Conservation (phyloP, 2,113 vertebrate genomes). For the Laticauda colubrina region DNA sequence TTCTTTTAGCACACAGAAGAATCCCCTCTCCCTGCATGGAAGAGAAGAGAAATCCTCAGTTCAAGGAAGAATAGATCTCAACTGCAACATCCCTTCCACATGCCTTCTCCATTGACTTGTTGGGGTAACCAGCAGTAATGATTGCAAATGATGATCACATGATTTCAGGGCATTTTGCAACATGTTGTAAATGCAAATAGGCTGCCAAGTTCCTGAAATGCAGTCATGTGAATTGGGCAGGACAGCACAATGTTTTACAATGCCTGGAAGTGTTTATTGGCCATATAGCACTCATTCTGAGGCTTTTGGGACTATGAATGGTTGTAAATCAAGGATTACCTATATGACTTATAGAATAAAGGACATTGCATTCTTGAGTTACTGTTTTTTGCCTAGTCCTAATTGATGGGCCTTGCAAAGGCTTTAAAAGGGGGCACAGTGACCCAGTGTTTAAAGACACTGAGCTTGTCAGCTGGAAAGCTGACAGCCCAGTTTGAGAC, state of each 20-base stretch:
- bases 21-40: not conserved
- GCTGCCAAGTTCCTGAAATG: not conserved
- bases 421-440: not conserved
- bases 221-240: not conserved
- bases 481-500: not conserved
- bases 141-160: not conserved
- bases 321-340: not conserved
- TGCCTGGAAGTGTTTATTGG: not conserved
- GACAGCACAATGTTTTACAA: not conserved
- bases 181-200: not conserved
- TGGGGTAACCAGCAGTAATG: not conserved
- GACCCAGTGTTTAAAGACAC: not conserved
- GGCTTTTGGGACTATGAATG: not conserved
- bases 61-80: not conserved
- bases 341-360: not conserved
- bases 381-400: not conserved
- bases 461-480: not conserved
- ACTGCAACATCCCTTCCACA: not conserved
- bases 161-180: not conserved
- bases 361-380: not conserved
- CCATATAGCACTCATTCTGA: not conserved
- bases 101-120: not conserved
- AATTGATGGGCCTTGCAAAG: not conserved
- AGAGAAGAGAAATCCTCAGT: not conserved
- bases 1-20: not conserved